These are phyloP conservation scores for Microctonus hyperodae DNA, from an alignment of 2,888 invertebrate species.

Conservation along the genomic window DNA sequence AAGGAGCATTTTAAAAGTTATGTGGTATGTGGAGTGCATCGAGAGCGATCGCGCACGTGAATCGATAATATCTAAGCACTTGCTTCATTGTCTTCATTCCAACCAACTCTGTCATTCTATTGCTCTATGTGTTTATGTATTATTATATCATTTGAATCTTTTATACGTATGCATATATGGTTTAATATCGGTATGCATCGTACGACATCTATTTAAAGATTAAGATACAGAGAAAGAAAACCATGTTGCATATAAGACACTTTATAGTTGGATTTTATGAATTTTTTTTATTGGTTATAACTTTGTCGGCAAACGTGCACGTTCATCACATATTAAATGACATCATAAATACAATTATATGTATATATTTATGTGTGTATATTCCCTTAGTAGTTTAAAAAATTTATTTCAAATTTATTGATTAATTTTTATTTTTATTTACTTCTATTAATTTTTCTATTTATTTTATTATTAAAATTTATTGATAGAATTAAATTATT, in stretches of 20 bases:
- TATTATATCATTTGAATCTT: too few relatives aligned
- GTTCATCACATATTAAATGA: constrained; percentile 12
- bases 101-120: constrained; percentile 20
- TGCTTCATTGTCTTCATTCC: constrained; percentile 31
- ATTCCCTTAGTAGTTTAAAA: too few relatives aligned
- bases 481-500: too few relatives aligned
- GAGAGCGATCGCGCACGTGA: constrained; percentile 14
- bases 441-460: too few relatives aligned
- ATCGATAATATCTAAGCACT: constrained; percentile 30
- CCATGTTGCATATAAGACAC: constrained; percentile 14
- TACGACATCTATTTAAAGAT: constrained; percentile 34
- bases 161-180: neutral
- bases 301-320: constrained; percentile 40
- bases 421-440: too few relatives aligned
- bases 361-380: too few relatives aligned
- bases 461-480: too few relatives aligned
- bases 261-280: constrained; percentile 33
- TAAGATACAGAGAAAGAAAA: constrained; percentile 18
- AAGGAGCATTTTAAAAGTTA: neutral
- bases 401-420: too few relatives aligned
- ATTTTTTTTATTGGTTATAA: constrained; percentile 33
- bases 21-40: constrained; percentile 18
- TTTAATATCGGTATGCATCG: constrained; percentile 37
- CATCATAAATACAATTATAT: neutral
- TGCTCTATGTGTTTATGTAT: too few relatives aligned